These are phyloP conservation scores for Actenoides lindsayi DNA, from an alignment of 2,113 vertebrate species.

Conservation along the genomic window DNA sequence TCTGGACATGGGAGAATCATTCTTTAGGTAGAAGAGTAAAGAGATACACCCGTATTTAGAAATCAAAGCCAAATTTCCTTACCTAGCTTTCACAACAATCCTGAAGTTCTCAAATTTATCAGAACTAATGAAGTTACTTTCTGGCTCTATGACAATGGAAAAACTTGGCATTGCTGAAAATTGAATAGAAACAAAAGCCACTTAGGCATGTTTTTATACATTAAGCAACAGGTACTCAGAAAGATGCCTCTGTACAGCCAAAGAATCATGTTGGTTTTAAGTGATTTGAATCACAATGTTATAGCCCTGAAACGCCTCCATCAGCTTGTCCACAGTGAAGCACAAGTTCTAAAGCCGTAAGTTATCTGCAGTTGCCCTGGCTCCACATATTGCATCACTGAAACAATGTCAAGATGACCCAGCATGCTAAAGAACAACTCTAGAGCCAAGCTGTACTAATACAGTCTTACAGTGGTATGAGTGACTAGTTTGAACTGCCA, in stretches of 20 bases:
- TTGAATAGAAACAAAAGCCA: neutral
- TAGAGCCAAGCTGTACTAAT: neutral
- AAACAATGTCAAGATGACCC: neutral
- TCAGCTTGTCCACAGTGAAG: neutral
- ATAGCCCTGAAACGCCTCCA: neutral
- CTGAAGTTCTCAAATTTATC: slow-evolving; percentile 77
- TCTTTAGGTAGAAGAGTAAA: neutral
- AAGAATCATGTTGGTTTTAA: neutral
- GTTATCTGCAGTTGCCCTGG: neutral
- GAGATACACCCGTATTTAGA: neutral
- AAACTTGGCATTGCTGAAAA: slow-evolving; percentile 82
- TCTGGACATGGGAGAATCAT: neutral
- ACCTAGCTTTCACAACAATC: slow-evolving; percentile 79
- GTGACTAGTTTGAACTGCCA: neutral
- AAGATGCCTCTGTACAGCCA: neutral
- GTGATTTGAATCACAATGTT: neutral
- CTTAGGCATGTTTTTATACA: neutral
- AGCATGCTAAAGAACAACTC: neutral
- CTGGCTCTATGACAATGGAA: slow-evolving; percentile 75
- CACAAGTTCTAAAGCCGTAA: neutral
- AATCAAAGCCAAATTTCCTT: slow-evolving; percentile 15
- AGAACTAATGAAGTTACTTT: slow-evolving; percentile 76
- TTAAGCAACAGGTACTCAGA: neutral
- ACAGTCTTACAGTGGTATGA: neutral
- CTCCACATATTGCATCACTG: neutral